These are phyloP conservation scores for Drosophila multiciliata DNA, from an alignment of 2,888 invertebrate species.

Conservation along the genomic window DNA sequence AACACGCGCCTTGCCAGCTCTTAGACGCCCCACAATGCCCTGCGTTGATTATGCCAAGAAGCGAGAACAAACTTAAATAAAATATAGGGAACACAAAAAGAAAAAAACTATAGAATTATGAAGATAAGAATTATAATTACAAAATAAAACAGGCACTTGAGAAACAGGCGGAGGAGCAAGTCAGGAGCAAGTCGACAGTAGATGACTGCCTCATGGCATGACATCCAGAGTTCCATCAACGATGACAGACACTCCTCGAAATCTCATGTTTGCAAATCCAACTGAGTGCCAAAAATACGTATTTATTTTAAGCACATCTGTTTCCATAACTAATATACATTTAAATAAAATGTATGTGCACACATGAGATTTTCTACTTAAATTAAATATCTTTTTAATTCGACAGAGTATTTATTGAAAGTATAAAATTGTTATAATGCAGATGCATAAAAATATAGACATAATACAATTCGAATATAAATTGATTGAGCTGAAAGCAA, in stretches of 20 bases:
- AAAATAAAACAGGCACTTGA: slow-evolving; percentile 74
- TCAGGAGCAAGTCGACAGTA: slow-evolving; percentile 5
- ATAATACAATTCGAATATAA: not conserved
- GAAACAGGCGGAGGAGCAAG: slow-evolving; percentile 16
- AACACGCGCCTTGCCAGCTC: slow-evolving; percentile 67
- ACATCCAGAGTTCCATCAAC: slow-evolving; percentile 2
- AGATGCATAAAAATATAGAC: not conserved
- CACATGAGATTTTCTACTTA: not conserved
- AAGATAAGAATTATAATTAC: slow-evolving; percentile 70
- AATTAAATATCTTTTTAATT: not conserved
- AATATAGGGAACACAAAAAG: slow-evolving; percentile 8
- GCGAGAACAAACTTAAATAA: slow-evolving; percentile 26
- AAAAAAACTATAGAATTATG: slow-evolving; percentile 19
- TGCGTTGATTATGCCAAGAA: slow-evolving; percentile 54
- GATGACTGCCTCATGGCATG: slow-evolving; percentile 22
- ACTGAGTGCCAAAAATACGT: not conserved
- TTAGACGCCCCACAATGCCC: slow-evolving; percentile 31
- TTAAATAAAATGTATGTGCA: not conserved
- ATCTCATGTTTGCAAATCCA: slow-evolving; percentile 1
- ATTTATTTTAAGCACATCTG: not conserved
- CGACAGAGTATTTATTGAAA: not conserved
- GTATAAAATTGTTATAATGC: not conserved
- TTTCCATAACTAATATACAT: not conserved
- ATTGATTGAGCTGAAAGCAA: not conserved
- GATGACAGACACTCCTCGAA: not conserved